A percentile compares a stretch with the other conserved stretches of the same genome.
These are phyloP conservation scores for Colius striatus DNA, from an alignment of 2,113 vertebrate genomes.

Conservation along the genomic window DNA sequence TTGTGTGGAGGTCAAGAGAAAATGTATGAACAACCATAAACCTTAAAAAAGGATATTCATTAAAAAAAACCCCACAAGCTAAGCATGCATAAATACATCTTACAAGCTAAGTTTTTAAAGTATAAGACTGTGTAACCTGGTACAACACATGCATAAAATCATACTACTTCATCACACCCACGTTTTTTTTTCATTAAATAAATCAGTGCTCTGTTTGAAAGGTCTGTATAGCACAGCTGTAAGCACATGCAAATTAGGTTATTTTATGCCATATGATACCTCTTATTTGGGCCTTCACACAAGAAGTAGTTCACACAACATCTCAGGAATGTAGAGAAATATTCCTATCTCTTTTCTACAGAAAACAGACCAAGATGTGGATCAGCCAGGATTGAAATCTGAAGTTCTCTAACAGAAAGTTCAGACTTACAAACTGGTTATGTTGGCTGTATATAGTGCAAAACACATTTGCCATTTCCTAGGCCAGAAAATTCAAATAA, in stretches of 20 bases:
- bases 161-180: neutral
- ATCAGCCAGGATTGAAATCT: neutral
- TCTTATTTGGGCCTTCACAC: neutral
- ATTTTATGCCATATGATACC: neutral
- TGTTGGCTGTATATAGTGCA: neutral
- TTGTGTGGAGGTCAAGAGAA: neutral
- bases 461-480: neutral
- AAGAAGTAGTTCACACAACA: neutral
- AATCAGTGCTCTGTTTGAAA: neutral
- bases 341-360: neutral
- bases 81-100: neutral
- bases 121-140: neutral
- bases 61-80: neutral
- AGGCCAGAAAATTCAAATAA: neutral
- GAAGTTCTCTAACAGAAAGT: neutral
- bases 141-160: neutral
- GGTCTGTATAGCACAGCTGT: neutral
- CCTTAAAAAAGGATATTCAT: neutral
- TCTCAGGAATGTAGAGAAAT: neutral
- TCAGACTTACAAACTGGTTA: neutral
- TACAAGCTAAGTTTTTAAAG: neutral
- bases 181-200: neutral
- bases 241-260: neutral
- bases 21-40: neutral
- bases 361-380: neutral